Evolutionary conservation across 1,140 invertebrate species (phyloP).

Genomic region (Pemphigus obesinymphae): DNA sequence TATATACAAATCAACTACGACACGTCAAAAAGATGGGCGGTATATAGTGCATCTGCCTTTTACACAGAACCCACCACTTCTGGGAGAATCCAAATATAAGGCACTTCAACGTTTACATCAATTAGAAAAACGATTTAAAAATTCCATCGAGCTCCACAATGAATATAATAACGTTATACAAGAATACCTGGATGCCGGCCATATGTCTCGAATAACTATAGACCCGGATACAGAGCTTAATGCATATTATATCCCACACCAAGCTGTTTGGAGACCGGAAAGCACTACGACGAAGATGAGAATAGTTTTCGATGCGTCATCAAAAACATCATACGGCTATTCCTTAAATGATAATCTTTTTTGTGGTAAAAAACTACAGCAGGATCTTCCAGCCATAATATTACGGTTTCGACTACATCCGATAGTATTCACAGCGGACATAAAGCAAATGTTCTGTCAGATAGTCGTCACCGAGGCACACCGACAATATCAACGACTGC

Average conservation of each 20-base stretch:
- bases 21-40: not conserved
- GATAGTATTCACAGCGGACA: no score
- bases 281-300: slow-evolving; percentile 47
- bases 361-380: slow-evolving; percentile 46
- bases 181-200: no score
- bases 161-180: no score
- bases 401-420: no score
- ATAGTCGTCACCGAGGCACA: no score
- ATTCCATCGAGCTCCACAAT: no score
- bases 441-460: no score
- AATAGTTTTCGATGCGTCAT: slow-evolving; percentile 47
- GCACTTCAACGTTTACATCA: not conserved
- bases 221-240: not conserved
- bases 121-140: not conserved
- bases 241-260: not conserved
- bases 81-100: not conserved
- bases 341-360: slow-evolving; percentile 23
- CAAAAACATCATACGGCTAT: not conserved
- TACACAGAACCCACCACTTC: not conserved
- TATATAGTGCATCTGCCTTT: slow-evolving; percentile 7
- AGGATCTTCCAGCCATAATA: slow-evolving; percentile 50
- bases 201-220: no score
- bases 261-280: not conserved
- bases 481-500: no score
- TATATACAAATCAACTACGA: not conserved